A percentile compares a stretch with the other conserved stretches of the same genome.
These are phyloP conservation scores for Catocala nupta DNA, from an alignment of 2,888 invertebrate species.

Conservation along the genomic window DNA sequence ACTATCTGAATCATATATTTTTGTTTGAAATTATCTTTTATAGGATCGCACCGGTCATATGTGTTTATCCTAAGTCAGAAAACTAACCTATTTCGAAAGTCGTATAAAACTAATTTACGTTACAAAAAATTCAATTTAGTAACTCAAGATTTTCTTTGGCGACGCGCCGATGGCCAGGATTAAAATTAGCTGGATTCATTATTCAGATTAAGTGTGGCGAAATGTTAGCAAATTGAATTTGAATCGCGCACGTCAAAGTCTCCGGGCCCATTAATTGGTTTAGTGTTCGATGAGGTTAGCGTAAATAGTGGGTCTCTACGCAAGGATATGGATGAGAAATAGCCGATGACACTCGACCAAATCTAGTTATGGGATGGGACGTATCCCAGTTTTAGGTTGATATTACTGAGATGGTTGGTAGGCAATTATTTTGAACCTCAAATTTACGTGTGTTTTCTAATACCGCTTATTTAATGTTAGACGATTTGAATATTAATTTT, in stretches of 20 bases:
- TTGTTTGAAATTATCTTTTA: too few species aligned
- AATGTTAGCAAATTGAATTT: constrained; percentile 68
- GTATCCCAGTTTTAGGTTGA: constrained; percentile 1
- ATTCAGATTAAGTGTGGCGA: constrained; percentile 58
- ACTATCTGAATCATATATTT: too few species aligned
- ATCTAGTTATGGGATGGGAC: constrained; percentile 20
- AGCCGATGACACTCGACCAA: constrained; percentile 23
- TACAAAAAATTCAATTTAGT: constrained; percentile 33
- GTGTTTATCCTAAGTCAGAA: background rate
- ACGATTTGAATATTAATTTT: too few species aligned
- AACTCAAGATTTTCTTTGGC: constrained; percentile 34
- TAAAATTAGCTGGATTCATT: constrained; percentile 61
- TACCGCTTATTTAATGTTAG: too few species aligned
- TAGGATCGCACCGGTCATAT: too few species aligned
- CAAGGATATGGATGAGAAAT: constrained; percentile 37
- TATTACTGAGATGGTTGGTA: background rate
- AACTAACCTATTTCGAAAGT: constrained; percentile 6
- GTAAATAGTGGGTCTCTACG: constrained; percentile 45
- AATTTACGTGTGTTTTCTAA: too few species aligned
- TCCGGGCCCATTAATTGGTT: constrained; percentile 55
- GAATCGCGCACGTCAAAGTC: constrained; percentile 59
- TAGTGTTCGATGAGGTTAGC: constrained; percentile 50
- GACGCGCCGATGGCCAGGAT: constrained; percentile 53
- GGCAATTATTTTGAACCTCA: background rate
- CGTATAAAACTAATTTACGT: constrained; percentile 35